Evolutionary conservation across 2,888 invertebrate genomes (phyloP).

Genomic region (Chalcis sispes): DNA sequence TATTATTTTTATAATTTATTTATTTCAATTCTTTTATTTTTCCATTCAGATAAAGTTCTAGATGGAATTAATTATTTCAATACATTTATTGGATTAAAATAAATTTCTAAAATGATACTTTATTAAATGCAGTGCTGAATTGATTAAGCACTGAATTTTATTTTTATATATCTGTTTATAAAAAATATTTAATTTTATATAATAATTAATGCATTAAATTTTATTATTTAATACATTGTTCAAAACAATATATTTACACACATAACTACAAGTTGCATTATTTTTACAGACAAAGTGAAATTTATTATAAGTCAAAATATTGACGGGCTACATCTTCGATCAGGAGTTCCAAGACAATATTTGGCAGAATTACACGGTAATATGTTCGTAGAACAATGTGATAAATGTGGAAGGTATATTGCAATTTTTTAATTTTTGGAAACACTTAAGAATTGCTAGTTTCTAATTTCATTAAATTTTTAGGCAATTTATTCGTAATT

Average conservation of each 20-base stretch:
- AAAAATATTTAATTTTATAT: background rate
- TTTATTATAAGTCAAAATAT: constrained; percentile 98
- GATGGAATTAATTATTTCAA: too few relatives aligned
- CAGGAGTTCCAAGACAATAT: constrained; percentile 87
- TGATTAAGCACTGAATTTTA: background rate
- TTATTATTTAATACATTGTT: background rate
- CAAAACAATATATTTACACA: constrained; percentile 3
- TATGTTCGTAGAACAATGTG: constrained; percentile 97
- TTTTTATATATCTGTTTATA: background rate
- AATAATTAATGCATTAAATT: background rate
- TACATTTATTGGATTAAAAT: constrained; percentile 14
- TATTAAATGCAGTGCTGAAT: too few relatives aligned
- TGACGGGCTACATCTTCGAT: constrained; percentile 96
- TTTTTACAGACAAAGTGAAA: constrained; percentile 82
- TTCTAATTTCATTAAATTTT: constrained; percentile 57
- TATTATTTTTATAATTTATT: background rate
- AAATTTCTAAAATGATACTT: constrained; percentile 2
- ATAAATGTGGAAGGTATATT: constrained; percentile 86
- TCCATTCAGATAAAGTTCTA: background rate
- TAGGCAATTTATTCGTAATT: constrained; percentile 88
- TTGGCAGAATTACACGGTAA: constrained; percentile 98
- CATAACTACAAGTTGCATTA: background rate
- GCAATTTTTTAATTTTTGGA: constrained; percentile 10
- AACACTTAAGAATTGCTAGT: too few relatives aligned
- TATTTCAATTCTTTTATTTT: too few relatives aligned